Evolutionary conservation across 2,113 vertebrate species (phyloP).

Genomic region (Alaudala cheleensis): DNA sequence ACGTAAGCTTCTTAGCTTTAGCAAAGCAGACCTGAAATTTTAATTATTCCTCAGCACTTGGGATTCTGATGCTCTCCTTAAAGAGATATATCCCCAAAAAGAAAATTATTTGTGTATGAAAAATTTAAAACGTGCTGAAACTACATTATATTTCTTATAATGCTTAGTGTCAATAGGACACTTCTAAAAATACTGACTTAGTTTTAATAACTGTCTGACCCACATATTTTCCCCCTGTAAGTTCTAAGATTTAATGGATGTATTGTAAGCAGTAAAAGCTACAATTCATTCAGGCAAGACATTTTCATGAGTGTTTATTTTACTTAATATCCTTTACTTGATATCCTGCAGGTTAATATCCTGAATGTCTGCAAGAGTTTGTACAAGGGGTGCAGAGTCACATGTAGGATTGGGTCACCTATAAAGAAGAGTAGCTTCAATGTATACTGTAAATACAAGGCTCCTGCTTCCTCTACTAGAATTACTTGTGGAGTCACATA

Average conservation of each 20-base stretch:
- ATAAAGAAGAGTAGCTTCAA: neutral
- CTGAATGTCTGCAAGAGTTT: neutral
- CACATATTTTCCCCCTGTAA: neutral
- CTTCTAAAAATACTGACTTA: neutral
- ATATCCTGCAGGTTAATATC: neutral
- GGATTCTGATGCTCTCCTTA: slow-evolving; percentile 2
- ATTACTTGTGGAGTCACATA: neutral
- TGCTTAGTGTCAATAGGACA: neutral
- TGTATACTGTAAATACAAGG: neutral
- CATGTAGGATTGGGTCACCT: neutral
- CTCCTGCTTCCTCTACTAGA: neutral
- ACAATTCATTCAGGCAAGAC: neutral
- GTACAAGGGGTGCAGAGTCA: neutral
- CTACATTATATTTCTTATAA: neutral
- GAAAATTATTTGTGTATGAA: neutral
- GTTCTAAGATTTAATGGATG: neutral
- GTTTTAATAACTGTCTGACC: neutral
- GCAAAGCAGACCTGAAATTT: slow-evolving; percentile 52
- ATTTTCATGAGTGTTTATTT: neutral
- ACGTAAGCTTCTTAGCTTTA: slow-evolving; percentile 56
- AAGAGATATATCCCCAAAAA: neutral
- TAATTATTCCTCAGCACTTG: slow-evolving; percentile 26
- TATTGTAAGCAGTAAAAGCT: neutral
- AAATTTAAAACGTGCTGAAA: neutral
- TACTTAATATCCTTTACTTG: neutral